phyloP scores from a whole-genome alignment of 92 coral and sea anemone species.

The Blastomussa wellsi region DNA sequence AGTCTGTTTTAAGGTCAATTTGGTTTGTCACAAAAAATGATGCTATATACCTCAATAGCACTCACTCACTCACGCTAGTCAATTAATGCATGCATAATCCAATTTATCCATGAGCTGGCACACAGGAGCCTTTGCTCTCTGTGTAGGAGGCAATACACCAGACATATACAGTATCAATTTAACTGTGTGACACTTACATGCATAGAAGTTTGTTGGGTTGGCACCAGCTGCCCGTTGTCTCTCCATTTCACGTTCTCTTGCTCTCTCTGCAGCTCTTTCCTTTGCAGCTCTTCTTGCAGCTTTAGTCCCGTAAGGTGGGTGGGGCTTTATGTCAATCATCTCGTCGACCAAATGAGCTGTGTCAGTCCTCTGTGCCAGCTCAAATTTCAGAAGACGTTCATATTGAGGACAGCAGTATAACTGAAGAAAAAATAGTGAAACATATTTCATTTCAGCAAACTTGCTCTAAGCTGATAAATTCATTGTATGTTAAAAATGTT shows the following conservation, averaged over 20 bases:
- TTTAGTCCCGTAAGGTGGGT: slow-evolving; percentile 97
- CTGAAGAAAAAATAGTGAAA: slow-evolving; percentile 39
- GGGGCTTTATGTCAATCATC: slow-evolving; percentile 94
- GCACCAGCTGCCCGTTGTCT: slow-evolving; percentile 93
- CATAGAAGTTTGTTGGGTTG: slow-evolving; percentile 88
- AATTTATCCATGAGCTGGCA: too few relatives aligned
- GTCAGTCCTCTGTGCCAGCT: slow-evolving; percentile 78
- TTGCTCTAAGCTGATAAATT: too few relatives aligned
- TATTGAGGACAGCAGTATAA: slow-evolving; percentile 84
- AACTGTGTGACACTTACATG: slow-evolving; percentile 66
- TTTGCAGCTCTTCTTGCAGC: slow-evolving; percentile 98
- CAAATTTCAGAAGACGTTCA: slow-evolving; percentile 76
- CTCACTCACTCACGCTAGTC: too few relatives aligned
- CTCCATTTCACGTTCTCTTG: slow-evolving; percentile 94
- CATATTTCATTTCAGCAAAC: too few relatives aligned
- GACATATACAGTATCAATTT: not conserved
- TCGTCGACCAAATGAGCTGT: slow-evolving; percentile 75
- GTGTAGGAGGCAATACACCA: too few relatives aligned
- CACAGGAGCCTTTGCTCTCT: too few relatives aligned
- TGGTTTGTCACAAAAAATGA: too few relatives aligned
- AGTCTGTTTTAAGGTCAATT: too few relatives aligned
- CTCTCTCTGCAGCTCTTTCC: slow-evolving; percentile 97
- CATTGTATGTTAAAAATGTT: too few relatives aligned
- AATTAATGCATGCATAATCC: too few relatives aligned
- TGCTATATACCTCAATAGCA: too few relatives aligned